Percentiles rank a stretch among this genome's conserved stretches.
These are phyloP conservation scores for Argyra leucocephala DNA, from an alignment of 2,888 invertebrate genomes.

Conservation along the genomic window DNA sequence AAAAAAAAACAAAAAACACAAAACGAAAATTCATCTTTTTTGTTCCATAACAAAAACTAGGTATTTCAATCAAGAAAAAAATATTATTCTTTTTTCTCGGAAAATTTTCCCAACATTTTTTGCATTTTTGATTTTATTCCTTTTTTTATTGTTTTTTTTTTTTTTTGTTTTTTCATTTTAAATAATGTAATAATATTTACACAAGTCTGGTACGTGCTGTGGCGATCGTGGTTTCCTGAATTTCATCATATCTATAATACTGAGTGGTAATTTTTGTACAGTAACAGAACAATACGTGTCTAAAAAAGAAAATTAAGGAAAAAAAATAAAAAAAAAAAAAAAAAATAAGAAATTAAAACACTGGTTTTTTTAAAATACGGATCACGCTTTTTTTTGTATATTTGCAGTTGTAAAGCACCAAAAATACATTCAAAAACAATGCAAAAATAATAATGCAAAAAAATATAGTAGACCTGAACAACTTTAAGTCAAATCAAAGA, in stretches of 20 bases:
- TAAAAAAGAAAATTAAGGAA: neutral
- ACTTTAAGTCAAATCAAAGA: too few species aligned
- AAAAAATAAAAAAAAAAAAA: neutral
- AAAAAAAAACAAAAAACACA: too few species aligned
- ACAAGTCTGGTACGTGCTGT: conserved; percentile 9
- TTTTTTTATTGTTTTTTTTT: neutral
- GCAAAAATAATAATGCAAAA: neutral
- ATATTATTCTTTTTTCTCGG: neutral
- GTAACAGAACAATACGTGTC: conserved; percentile 6
- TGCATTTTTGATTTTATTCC: neutral
- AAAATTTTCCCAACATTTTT: conserved; percentile 1
- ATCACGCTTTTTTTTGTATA: neutral
- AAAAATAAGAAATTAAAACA: neutral
- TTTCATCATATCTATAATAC: neutral
- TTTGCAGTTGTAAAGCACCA: neutral
- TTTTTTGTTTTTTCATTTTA: neutral
- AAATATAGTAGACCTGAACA: too few species aligned
- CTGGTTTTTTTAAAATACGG: neutral
- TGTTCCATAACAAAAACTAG: neutral
- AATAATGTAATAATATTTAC: conserved; percentile 6
- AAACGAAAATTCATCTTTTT: neutral
- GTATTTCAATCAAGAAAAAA: neutral
- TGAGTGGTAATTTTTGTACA: neutral
- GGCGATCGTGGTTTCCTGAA: conserved; percentile 9
- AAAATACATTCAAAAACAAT: neutral